phyloP scores from a whole-genome alignment of 2,113 vertebrate species.

The Dicerorhinus sumatrensis region DNA sequence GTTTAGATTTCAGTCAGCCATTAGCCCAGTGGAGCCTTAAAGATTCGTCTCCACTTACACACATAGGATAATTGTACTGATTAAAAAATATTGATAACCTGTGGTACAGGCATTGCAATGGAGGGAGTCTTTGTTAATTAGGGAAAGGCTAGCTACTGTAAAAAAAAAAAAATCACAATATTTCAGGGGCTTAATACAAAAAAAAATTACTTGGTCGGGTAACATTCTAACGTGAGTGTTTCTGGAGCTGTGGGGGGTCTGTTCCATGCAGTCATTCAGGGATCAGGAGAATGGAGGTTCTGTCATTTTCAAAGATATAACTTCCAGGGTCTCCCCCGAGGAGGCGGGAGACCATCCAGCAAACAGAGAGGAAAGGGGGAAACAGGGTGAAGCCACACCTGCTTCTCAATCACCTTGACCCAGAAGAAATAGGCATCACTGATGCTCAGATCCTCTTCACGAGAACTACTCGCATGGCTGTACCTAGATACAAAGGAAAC shows the following conservation, averaged over 20 bases:
- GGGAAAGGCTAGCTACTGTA: background rate
- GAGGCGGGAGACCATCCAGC: background rate
- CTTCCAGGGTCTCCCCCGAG: background rate
- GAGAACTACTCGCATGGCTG: background rate
- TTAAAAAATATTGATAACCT: background rate
- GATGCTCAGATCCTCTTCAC: background rate
- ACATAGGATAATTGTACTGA: background rate
- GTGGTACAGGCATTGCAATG: background rate
- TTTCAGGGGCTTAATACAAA: background rate
- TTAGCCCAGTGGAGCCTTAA: background rate
- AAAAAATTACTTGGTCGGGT: background rate
- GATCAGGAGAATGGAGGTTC: background rate
- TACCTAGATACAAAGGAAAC: background rate
- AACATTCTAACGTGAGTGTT: background rate
- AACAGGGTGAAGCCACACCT: background rate
- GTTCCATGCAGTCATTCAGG: background rate
- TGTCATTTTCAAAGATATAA: background rate
- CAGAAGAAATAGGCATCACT: background rate
- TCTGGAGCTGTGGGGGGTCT: background rate
- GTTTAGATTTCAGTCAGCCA: background rate
- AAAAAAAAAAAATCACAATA: background rate
- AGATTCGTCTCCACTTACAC: background rate
- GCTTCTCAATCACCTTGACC: background rate
- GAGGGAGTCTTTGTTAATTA: background rate
- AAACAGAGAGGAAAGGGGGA: background rate